phyloP scores from a whole-genome alignment of 2,797 vertebrate genomes.

The Manis pentadactyla region DNA sequence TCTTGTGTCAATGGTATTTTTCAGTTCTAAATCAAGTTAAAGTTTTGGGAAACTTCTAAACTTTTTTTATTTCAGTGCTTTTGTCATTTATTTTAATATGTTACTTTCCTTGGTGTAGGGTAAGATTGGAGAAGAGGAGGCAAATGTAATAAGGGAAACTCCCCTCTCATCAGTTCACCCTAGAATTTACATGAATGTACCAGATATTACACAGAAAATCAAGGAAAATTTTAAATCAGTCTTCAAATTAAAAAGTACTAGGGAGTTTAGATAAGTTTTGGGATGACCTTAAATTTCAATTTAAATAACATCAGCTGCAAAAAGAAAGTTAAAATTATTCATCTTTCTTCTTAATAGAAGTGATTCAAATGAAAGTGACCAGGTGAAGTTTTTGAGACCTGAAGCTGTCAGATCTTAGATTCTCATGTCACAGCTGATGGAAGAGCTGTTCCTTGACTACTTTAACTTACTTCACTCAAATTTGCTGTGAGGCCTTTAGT shows the following conservation, averaged over 20 bases:
- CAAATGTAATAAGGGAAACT: neutral
- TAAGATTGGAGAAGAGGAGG: neutral
- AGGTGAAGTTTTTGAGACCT: neutral
- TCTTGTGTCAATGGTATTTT: neutral
- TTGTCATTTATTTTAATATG: neutral
- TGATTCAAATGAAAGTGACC: neutral
- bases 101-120: neutral
- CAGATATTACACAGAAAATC: constrained; percentile 32
- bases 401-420: neutral
- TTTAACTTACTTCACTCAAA: neutral
- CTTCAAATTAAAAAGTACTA: neutral
- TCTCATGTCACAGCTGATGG: neutral
- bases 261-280: neutral
- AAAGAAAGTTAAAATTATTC: neutral
- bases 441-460: neutral
- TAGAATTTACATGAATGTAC: neutral
- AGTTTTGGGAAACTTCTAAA: neutral
- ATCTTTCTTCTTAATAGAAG: neutral
- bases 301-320: neutral
- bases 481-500: neutral
- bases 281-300: neutral
- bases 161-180: neutral
- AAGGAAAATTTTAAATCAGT: neutral
- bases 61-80: neutral
- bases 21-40: neutral